Base-by-base conservation (phyloP, 2,888 invertebrate species). In the Stramonita haemastoma region DNA sequence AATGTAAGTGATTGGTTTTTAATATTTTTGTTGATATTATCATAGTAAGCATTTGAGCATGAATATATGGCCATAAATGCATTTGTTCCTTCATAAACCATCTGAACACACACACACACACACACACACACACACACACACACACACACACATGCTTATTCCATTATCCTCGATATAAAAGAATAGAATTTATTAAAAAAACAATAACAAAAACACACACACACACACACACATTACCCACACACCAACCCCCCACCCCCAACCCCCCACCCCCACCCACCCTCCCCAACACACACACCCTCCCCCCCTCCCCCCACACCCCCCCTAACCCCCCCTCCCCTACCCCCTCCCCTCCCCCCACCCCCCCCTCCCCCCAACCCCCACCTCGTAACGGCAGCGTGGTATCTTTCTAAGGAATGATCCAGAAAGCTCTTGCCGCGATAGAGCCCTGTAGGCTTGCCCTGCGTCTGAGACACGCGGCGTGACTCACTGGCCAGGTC, bases 361-460 rank as follows among this genome's bases (percentile, higher is more conserved):
- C 90, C 90, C 19, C 17, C 2, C 17, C 2, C 66, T 6, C 46
- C 2, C 46, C 2, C 46, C 4, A 4, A 66, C 73, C 1, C 22
- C 29, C 73, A 91, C 90, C 90, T 90, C 36, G 84, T 86, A 34
- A 92, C 90, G 29, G 87, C 26, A 19, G 91, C 91, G 90, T 90
- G 89, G 19, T 87, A n/a, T 36, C 90, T 90, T 73, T 91, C 90
- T 0, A 84, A 46, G 0, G 89, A 56, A 19, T 91, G 89, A 77
- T 93, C 93, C 22, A 91, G 91, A 86, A 93, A 92, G 86, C 94
- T 94, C 66, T 92, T 93, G 81, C 93, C 93, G 34, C 93, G 90
- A 89, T 94, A 94, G 81, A 94, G 87, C 36, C 94, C 94, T 2
- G 84, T 88, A 34, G 90, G 89, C 56, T 60, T 89, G 57, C 34